Conservation (phyloP, 2,888 invertebrate species). For the Drosophila sordidula region DNA sequence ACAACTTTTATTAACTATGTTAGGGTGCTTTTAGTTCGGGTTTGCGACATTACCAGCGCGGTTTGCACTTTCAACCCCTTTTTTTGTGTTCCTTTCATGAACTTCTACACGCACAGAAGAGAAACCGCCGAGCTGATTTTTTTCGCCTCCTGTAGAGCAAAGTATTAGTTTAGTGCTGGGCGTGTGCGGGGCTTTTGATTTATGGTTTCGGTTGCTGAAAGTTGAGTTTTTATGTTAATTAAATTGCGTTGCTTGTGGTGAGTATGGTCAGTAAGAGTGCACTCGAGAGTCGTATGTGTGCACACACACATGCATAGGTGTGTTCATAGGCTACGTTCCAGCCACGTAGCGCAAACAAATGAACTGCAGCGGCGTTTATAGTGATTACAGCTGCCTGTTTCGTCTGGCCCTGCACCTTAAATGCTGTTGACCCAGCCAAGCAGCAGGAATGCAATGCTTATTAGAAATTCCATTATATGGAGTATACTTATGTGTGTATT, state of each 20-base stretch:
- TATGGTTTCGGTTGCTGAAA: slow-evolving; percentile 61
- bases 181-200: slow-evolving; percentile 67
- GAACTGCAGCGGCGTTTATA: slow-evolving; percentile 54
- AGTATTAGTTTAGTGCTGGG: slow-evolving; percentile 55
- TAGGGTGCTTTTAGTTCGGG: slow-evolving; percentile 5
- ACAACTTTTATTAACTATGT: neutral
- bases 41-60: neutral
- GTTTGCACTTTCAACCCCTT: slow-evolving; percentile 7
- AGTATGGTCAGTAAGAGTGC: slow-evolving; percentile 17
- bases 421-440: slow-evolving; percentile 68
- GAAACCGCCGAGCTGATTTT: slow-evolving; percentile 11
- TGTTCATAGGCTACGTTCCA: neutral
- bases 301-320: too few relatives aligned
- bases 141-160: slow-evolving; percentile 12
- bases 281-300: slow-evolving; percentile 9
- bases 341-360: slow-evolving; percentile 40
- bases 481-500: slow-evolving; percentile 51
- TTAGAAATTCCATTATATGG: slow-evolving; percentile 79
- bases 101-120: slow-evolving; percentile 16
- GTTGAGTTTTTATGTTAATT: slow-evolving; percentile 74
- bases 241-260: slow-evolving; percentile 57
- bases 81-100: slow-evolving; percentile 9
- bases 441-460: slow-evolving; percentile 42
- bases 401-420: slow-evolving; percentile 34
- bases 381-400: slow-evolving; percentile 45